Evolutionary conservation across 2,797 vertebrate genomes (phyloP), one percentile per base, ranked within the genome.

Genomic region (Serranus cabrilla): DNA sequence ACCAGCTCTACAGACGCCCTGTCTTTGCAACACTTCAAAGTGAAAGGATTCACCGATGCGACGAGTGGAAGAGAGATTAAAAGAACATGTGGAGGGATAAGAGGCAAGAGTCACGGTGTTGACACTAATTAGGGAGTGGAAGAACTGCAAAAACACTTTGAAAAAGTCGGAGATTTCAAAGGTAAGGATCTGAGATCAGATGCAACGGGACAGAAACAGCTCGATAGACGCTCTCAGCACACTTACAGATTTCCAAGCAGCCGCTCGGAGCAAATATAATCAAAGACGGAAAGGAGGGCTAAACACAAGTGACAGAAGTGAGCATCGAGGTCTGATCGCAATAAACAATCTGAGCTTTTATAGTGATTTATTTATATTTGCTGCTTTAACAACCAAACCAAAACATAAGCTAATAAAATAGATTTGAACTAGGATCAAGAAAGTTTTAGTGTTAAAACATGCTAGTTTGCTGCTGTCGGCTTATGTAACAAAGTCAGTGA

Each of bases 81-180:
- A 77, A 72, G 64, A 49, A 60, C 7, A 60, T 49, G 43, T 31
- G 59, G 57, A 52, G n/a, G 55, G 25, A 60, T 49, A 67, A 69
- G 70, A 80, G 25, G 60, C 25, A 49, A 67, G 54, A 80, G 56
- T 52, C 39, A 3, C 34, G 20, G 42, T 76, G 74, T 71, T 85
- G 76, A 87, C 63, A 79, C 62, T 82, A 86, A 85, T 90, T 78
- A 75, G 69, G 43, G 56, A 78, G 76, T 47, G 31, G 68, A 64
- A 66, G 47, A 70, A 62, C 37, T 34, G 40, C 31, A 75, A 58
- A 70, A 42, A 63, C 56, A 57, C 49, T 72, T 50, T 8, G 56
- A 78, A 81, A 74, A 81, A 52, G 23, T 57, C 46, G n/a, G 69
- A 55, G 47, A 83, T 79, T 81, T 89, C 68, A 89, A 81, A 88